Percentiles rank a stretch among this genome's conserved stretches.
phyloP scores from a whole-genome alignment of 2,113 vertebrate species.

The Ceratotherium simum region DNA sequence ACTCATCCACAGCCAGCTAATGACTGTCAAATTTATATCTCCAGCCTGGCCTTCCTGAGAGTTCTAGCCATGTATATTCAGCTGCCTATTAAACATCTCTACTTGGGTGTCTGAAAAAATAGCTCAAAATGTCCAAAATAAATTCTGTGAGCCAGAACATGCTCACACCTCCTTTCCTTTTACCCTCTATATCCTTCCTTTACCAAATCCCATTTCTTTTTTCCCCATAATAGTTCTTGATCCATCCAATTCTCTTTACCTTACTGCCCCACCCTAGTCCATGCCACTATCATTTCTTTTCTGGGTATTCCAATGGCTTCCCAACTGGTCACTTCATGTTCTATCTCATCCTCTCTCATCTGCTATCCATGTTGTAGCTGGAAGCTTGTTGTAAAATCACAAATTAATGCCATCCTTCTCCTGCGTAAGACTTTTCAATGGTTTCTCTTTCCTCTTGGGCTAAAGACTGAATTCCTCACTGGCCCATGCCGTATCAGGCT shows the following conservation, averaged over 20 bases:
- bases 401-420: not conserved
- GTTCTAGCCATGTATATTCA: not conserved
- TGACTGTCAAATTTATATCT: not conserved
- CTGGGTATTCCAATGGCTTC: not conserved
- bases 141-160: not conserved
- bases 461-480: not conserved
- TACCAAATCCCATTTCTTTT: not conserved
- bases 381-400: not conserved
- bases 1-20: not conserved
- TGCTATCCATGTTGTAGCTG: not conserved
- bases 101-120: not conserved
- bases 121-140: not conserved
- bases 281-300: not conserved
- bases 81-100: constrained; percentile 8
- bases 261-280: not conserved
- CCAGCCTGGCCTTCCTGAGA: not conserved
- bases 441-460: not conserved
- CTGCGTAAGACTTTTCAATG: not conserved
- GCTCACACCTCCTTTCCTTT: not conserved
- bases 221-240: not conserved
- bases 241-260: not conserved
- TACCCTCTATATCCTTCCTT: not conserved
- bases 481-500: not conserved
- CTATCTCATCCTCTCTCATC: not conserved
- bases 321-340: not conserved